Evolutionary conservation across 2,113 vertebrate genomes (phyloP).

Genomic region (Daphoenositta chrysoptera): DNA sequence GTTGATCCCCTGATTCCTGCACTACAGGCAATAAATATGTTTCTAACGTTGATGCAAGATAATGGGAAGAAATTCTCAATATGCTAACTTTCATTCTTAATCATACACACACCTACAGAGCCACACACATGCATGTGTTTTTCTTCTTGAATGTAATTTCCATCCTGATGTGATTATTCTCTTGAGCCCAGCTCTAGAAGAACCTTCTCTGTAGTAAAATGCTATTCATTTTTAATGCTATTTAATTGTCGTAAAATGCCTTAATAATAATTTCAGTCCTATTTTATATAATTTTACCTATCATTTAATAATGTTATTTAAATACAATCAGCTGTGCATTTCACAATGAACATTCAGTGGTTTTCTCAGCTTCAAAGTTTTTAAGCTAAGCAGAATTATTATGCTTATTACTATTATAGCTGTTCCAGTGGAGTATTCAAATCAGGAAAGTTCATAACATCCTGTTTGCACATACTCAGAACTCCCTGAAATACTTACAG

Average conservation of each 20-base stretch:
- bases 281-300: background rate
- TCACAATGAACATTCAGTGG: background rate
- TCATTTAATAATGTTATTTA: background rate
- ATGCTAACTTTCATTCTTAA: background rate
- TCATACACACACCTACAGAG: background rate
- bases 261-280: background rate
- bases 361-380: background rate
- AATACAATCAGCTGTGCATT: background rate
- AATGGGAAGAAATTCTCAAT: background rate
- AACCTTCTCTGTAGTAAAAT: background rate
- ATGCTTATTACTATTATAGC: background rate
- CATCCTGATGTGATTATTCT: background rate
- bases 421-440: background rate
- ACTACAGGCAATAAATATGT: background rate
- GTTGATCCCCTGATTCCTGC: background rate
- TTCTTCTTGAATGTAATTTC: background rate
- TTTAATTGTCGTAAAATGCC: background rate
- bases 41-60: rapidly evolving
- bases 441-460: background rate
- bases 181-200: background rate
- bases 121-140: background rate
- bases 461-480: background rate
- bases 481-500: background rate
- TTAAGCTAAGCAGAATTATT: background rate
- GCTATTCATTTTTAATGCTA: background rate